phyloP scores from a whole-genome alignment of 2,797 vertebrate species.

The Mormyrops attenuatus region DNA sequence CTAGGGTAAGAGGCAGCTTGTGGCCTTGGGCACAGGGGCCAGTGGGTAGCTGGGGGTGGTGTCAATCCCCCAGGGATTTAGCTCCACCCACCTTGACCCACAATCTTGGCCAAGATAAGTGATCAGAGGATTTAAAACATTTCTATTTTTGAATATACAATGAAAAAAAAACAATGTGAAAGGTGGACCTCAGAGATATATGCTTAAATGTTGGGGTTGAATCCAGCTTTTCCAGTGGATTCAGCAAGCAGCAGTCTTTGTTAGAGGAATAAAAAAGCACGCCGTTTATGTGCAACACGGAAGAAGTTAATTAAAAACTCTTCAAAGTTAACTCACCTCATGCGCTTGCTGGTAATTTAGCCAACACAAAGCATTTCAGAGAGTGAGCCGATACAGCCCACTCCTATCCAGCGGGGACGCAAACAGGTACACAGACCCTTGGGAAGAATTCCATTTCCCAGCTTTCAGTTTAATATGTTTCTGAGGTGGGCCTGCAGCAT shows the following conservation, averaged over 20 bases:
- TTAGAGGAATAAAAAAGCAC: background rate
- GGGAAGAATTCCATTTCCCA: background rate
- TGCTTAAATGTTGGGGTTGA: background rate
- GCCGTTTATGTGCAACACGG: background rate
- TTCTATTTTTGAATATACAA: background rate
- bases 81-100: background rate
- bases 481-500: background rate
- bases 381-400: background rate
- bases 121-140: background rate
- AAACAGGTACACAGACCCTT: background rate
- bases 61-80: background rate
- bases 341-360: background rate
- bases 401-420: background rate
- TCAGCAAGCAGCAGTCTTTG: background rate
- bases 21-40: background rate
- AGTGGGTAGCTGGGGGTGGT: background rate
- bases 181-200: background rate
- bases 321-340: background rate
- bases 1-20: background rate
- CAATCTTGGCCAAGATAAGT: background rate
- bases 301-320: conserved; percentile 5
- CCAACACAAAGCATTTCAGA: background rate
- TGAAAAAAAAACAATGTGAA: background rate
- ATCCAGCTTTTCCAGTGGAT: background rate
- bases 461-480: background rate